Base-by-base conservation (phyloP, 2,113 vertebrate genomes). In the Paralichthys olivaceus region DNA sequence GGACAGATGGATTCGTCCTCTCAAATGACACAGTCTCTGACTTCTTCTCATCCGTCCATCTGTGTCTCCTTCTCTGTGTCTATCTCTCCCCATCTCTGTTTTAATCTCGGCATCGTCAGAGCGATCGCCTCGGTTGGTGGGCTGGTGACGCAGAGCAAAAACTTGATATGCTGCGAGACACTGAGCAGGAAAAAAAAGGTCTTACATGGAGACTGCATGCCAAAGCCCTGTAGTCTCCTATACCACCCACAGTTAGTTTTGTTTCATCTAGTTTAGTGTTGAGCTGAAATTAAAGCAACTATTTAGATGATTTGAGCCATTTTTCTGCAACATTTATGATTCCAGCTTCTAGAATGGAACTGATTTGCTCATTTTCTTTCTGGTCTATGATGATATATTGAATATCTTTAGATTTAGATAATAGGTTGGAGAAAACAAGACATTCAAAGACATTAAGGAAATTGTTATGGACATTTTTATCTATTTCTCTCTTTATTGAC, bases 61-160 rank as follows among this genome's bases (percentile, higher is more conserved):
- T 64, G 19, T 64, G 62, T 26, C 23, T 69, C 37, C 12, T 29
- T 34, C 60, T 77, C 57, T 8, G 43, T 7, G 23, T 67, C 70
- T 69, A 26, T 86, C 83, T 54, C 14, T 83, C 51, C 51, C 72
- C 66, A 81, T 90, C 84, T 84, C 58, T 56, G 25, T 57, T 84
- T 81, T 57, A 68, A 83, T 89, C 90, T 86, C 70, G 78, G 67
- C 69, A 79, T 79, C 70, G 84, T 76, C 58, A 51, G 73, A 86
- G 83, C 59, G 5, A 69, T 79, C 2, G 9, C 28, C 25, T 12
- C 51, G 65, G 83, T 83, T 80, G 85, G 87, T 89, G 84, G 83
- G 64, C 81, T 53, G 23, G 53, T 73, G 60, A 65, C 26, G 47
- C 76, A 70, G 64, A 43, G 57, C 0, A 1, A 82, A 71, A 83